Evolutionary conservation across 1,140 invertebrate species (phyloP).

Genomic region (Heliconius hermathena): DNA sequence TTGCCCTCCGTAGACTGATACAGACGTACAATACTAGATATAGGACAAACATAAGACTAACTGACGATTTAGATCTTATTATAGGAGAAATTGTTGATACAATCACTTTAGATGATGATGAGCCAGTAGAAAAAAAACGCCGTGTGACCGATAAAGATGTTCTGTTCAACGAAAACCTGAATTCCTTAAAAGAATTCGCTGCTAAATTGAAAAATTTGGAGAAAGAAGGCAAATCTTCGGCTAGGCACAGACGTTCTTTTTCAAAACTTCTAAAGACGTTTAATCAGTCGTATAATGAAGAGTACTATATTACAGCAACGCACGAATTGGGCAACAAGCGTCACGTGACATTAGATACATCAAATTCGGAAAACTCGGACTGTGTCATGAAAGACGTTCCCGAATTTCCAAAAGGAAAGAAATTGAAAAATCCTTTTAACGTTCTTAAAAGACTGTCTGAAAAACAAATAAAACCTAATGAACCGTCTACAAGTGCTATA

Average conservation of each 20-base stretch:
- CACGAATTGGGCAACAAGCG: slow-evolving; percentile 57
- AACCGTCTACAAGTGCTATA: slow-evolving; percentile 23
- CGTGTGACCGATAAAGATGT: slow-evolving; percentile 35
- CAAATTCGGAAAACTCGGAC: slow-evolving; percentile 52
- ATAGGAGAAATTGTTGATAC: slow-evolving; percentile 59
- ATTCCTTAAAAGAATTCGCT: slow-evolving; percentile 46
- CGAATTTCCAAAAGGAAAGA: slow-evolving; percentile 47
- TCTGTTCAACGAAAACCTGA: slow-evolving; percentile 55
- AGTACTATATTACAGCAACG: slow-evolving; percentile 57
- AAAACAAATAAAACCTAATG: slow-evolving; percentile 40
- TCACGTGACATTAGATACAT: slow-evolving; percentile 54
- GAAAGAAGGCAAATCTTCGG: slow-evolving; percentile 47
- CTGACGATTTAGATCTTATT: slow-evolving; percentile 52
- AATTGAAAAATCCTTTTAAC: slow-evolving; percentile 69
- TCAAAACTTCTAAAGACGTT: slow-evolving; percentile 63
- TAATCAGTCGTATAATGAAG: slow-evolving; percentile 63
- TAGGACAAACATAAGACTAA: slow-evolving; percentile 54
- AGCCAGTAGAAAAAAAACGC: slow-evolving; percentile 48
- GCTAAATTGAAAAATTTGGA: slow-evolving; percentile 51
- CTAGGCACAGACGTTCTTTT: slow-evolving; percentile 59
- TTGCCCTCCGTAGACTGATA: slow-evolving; percentile 52
- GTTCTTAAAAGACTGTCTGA: slow-evolving; percentile 61
- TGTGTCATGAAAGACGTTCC: slow-evolving; percentile 35
- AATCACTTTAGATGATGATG: slow-evolving; percentile 65
- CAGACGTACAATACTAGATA: slow-evolving; percentile 60